A percentile compares a stretch with the other conserved stretches of the same genome.
Conservation (phyloP, 92 coral and sea anemone genomes). For the Anthopleura xanthogrammica region DNA sequence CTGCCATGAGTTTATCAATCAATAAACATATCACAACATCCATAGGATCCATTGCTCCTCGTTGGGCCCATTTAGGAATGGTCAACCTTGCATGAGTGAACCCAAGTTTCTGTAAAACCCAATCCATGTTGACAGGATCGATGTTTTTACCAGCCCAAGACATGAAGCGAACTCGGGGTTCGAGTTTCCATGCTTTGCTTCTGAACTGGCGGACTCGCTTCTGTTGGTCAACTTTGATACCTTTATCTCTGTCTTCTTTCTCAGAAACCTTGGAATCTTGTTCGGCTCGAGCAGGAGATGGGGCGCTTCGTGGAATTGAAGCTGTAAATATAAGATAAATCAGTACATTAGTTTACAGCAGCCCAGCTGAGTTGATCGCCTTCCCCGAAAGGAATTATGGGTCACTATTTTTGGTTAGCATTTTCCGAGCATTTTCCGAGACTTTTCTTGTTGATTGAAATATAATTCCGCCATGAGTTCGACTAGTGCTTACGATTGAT, state of each 20-base stretch:
- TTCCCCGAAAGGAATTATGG: no score
- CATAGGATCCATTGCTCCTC: slow-evolving; percentile 99
- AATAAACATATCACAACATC: slow-evolving; percentile 87
- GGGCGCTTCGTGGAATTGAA: slow-evolving; percentile 75
- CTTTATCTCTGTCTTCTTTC: slow-evolving; percentile 82
- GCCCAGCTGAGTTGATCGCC: no score
- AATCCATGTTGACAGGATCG: slow-evolving; percentile 97
- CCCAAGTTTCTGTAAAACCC: slow-evolving; percentile 97
- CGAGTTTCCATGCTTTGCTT: slow-evolving; percentile 96
- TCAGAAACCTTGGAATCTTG: slow-evolving; percentile 28
- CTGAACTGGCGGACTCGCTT: slow-evolving; percentile 95
- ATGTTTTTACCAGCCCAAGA: slow-evolving; percentile 99
- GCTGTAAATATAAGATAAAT: slow-evolving; percentile 31
- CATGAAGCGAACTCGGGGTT: slow-evolving; percentile 92
- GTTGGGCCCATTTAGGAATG: slow-evolving; percentile 98
- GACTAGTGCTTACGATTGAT: no score
- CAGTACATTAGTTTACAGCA: neutral
- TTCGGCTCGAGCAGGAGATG: slow-evolving; percentile 64
- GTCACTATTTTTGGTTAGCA: no score
- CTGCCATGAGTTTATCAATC: slow-evolving; percentile 84
- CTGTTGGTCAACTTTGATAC: slow-evolving; percentile 73
- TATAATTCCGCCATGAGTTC: no score
- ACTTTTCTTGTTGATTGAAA: no score
- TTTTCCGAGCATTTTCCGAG: no score
- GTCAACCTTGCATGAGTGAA: slow-evolving; percentile 96